Conservation (phyloP, 2,113 vertebrate species). For the Theristicus caerulescens region DNA sequence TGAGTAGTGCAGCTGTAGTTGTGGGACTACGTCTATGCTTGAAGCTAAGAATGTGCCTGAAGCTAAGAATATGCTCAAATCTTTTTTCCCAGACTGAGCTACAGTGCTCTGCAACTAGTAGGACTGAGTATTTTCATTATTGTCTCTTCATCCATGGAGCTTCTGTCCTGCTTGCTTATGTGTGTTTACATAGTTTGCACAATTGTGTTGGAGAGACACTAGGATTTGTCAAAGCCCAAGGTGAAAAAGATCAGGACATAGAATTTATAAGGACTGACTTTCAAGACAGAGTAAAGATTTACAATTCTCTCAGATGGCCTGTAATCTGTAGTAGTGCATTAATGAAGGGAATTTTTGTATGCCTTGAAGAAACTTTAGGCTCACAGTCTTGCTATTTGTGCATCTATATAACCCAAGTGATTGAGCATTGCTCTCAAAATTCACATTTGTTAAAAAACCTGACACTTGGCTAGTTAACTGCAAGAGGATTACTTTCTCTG, state of each 20-base stretch:
- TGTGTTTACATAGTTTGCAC: background rate
- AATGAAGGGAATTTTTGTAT: background rate
- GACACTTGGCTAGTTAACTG: background rate
- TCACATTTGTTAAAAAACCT: background rate
- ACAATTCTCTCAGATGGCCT: background rate
- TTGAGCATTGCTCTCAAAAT: background rate
- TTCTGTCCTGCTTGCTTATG: background rate
- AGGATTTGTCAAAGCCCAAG: background rate
- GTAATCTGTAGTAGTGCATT: background rate
- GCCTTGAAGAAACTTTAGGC: background rate
- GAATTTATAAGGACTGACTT: background rate
- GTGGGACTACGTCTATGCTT: background rate
- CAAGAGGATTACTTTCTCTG: background rate
- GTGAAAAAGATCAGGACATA: background rate
- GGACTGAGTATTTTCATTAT: background rate
- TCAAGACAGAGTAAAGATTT: background rate
- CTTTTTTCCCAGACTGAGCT: background rate
- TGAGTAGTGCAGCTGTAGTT: background rate
- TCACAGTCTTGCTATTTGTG: background rate
- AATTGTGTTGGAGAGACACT: background rate
- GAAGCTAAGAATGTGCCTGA: background rate
- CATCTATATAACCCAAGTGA: background rate
- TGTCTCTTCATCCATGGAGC: background rate
- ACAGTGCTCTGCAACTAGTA: background rate
- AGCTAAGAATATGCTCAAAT: background rate